phyloP scores from a whole-genome alignment of 2,888 invertebrate species.

The Drosophila phalerata region DNA sequence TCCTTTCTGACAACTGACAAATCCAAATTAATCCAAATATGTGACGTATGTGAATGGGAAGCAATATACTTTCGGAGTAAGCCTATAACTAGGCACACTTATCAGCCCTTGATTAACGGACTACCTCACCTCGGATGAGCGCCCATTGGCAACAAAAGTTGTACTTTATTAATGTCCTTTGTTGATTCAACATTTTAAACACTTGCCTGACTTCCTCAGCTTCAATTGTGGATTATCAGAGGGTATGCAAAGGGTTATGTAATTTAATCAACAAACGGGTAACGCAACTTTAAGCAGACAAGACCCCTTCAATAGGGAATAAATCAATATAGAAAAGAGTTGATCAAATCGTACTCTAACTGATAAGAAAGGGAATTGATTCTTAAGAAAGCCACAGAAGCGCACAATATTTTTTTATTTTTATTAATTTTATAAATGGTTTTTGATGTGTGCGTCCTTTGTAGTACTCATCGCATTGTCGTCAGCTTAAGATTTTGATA shows the following conservation, averaged over 20 bases:
- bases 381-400: slow-evolving; percentile 11
- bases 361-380: slow-evolving; percentile 21
- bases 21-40: slow-evolving; percentile 43
- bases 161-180: slow-evolving; percentile 19
- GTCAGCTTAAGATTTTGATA: slow-evolving; percentile 77
- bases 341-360: slow-evolving; percentile 3
- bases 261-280: not conserved
- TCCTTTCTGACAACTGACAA: slow-evolving; percentile 32
- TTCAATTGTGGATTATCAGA: not conserved
- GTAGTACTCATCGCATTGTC: slow-evolving; percentile 49
- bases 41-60: slow-evolving; percentile 28
- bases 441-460: slow-evolving; percentile 47
- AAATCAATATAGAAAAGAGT: not conserved
- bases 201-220: slow-evolving; percentile 4
- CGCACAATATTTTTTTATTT: slow-evolving; percentile 37
- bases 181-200: slow-evolving; percentile 24
- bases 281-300: not conserved
- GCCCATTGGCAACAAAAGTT: slow-evolving; percentile 2
- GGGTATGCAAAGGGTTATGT: slow-evolving; percentile 7
- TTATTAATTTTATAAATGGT: slow-evolving; percentile 63
- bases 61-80: slow-evolving; percentile 12
- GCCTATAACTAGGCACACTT: slow-evolving; percentile 33
- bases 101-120: slow-evolving; percentile 55
- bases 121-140: slow-evolving; percentile 29
- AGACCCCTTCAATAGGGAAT: not conserved